Evolutionary conservation across 2,113 vertebrate species (phyloP).

Genomic region (Seriola dumerili): DNA sequence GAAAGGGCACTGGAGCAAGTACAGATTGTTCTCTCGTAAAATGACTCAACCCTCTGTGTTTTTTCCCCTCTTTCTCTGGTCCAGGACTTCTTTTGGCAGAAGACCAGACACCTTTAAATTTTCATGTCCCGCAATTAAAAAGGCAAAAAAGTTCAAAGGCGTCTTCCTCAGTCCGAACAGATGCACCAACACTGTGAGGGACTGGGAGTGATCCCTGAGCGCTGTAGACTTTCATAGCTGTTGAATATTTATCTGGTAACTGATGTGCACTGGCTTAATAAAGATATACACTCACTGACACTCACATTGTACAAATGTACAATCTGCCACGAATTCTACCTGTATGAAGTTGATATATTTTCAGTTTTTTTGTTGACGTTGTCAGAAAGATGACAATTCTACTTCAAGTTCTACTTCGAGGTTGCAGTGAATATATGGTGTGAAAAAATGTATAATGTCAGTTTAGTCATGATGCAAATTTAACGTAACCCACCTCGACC

Average conservation of each 20-base stretch:
- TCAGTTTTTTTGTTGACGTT: background rate
- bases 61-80: background rate
- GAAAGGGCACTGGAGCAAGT: background rate
- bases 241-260: background rate
- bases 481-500: too few species aligned
- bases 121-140: background rate
- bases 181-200: background rate
- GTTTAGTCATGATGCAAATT: too few species aligned
- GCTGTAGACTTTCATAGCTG: too few species aligned
- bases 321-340: background rate
- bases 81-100: background rate
- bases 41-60: slow-evolving; percentile 25
- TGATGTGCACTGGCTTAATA: background rate
- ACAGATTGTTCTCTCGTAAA: slow-evolving; percentile 14
- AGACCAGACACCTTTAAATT: background rate
- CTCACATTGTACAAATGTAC: too few species aligned
- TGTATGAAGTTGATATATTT: too few species aligned
- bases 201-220: background rate
- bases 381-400: background rate
- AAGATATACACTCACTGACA: background rate
- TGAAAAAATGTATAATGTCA: too few species aligned
- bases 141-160: background rate
- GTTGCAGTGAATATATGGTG: too few species aligned
- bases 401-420: background rate
- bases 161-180: background rate